Evolutionary conservation across 2,888 invertebrate genomes (phyloP), one percentile per base, ranked within the genome.

Genomic region (Napeogenes inachia): DNA sequence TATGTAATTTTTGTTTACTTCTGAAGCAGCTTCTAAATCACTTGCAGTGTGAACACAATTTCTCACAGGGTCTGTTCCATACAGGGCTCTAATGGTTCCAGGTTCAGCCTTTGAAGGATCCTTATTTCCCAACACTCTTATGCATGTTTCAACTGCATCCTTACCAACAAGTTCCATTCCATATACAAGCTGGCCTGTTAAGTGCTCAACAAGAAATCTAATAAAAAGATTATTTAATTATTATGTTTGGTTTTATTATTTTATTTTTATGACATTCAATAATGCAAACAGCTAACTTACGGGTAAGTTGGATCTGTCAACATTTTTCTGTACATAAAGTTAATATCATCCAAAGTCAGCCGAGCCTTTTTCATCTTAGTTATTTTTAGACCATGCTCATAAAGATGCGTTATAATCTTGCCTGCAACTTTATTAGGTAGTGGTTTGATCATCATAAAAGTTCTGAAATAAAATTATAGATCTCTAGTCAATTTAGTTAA

Each of bases 361-460:
- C 87, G 87, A 4, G 94, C 91, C 94, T 96, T 96, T 74, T 94
- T 93, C 73, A 96, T 91, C 75, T 94, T 94, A 38, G 93, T 92
- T 56, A 97, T 80, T 56, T 84, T 87, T 67, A 94, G 91, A 45
- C 92, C 92, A 75, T 91, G 86, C 4, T 93, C 90, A 73, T 92
- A 85, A 13, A 98, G 92, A 33, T 92, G 82, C 58, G 92, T 93
- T 0, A 98, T 74, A 61, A 98, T 94, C 74, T 94, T 93, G 0
- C 97, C 97, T 68, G 94, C 90, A 76, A 93, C 92, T 30, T 92
- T 87, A 32, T 94, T 87, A 8, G 93, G 92, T 63, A 94, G 89
- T 8, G 96, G 95, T 81, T 96, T 97, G 8, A 98, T 88, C 69
- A 98, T 83, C 4, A 93, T 94, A 83, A 96, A 94, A 2, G 96